Percentiles rank a stretch among this genome's conserved stretches.
Evolutionary conservation across 1,140 invertebrate genomes (phyloP).

Genomic region (Glossosoma conforme): DNA sequence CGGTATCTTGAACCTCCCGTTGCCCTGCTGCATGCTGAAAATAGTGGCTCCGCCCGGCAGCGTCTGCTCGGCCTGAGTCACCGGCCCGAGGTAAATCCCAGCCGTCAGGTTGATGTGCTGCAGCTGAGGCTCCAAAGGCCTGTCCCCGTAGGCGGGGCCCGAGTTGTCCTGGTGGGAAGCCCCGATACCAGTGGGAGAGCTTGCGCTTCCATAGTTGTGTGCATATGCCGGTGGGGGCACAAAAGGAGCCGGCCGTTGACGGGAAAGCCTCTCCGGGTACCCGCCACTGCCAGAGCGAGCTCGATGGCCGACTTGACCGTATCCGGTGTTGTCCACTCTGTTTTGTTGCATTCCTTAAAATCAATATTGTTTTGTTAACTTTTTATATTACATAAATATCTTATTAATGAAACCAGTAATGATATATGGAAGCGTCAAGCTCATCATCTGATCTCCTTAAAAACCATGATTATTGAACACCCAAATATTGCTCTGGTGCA

Average conservation of each 20-base stretch:
- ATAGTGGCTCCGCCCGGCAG: not conserved
- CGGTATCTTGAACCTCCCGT: conserved; percentile 24
- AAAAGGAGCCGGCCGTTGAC: conserved; percentile 11
- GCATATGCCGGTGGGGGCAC: not conserved
- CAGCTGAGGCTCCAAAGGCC: conserved; percentile 6
- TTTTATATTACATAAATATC: not conserved
- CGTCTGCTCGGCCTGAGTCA: not conserved
- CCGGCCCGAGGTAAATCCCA: conserved; percentile 11
- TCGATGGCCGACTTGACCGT: not conserved
- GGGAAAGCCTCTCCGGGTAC: conserved; percentile 13
- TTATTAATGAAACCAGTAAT: not conserved
- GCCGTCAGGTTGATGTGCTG: conserved; percentile 19
- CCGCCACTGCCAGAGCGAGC: conserved; percentile 14
- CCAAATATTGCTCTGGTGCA: no score
- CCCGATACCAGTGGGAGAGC: not conserved
- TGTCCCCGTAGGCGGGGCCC: conserved; percentile 12
- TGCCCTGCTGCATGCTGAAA: no score
- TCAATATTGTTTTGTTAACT: not conserved
- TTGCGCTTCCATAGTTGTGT: no score
- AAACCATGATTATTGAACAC: no score
- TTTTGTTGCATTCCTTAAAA: conserved; percentile 14
- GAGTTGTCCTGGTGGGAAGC: conserved; percentile 1
- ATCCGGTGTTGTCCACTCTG: not conserved
- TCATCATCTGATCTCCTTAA: no score
- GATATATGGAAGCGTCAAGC: no score